phyloP scores from a whole-genome alignment of 2,888 invertebrate genomes.

The Halictus quadricinctus region DNA sequence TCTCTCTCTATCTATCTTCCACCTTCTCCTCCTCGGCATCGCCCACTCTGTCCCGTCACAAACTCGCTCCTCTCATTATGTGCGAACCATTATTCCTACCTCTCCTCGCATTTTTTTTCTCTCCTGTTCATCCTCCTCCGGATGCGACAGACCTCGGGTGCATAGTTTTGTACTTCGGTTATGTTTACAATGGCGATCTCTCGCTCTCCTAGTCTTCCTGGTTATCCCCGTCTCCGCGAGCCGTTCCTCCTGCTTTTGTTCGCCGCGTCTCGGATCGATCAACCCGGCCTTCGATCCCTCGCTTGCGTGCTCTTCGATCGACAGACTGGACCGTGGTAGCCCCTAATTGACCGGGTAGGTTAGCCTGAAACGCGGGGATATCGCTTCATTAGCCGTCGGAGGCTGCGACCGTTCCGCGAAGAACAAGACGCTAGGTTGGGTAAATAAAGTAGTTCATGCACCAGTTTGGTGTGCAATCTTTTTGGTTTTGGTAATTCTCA shows the following conservation, averaged over 20 bases:
- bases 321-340: not conserved
- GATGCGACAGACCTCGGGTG: slow-evolving; percentile 23
- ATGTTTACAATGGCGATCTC: slow-evolving; percentile 36
- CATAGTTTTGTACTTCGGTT: slow-evolving; percentile 48
- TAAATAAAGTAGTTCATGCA: not conserved
- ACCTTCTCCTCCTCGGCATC: slow-evolving; percentile 10
- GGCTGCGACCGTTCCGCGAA: not conserved
- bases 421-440: not conserved
- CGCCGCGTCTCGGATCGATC: not conserved
- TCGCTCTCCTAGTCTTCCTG: slow-evolving; percentile 31
- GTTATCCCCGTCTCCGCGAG: slow-evolving; percentile 12
- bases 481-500: too few species aligned
- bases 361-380: not conserved
- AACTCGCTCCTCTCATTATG: slow-evolving; percentile 58
- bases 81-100: slow-evolving; percentile 54
- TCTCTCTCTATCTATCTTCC: not conserved
- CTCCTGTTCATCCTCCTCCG: slow-evolving; percentile 10
- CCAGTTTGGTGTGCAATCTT: not conserved
- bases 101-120: slow-evolving; percentile 8
- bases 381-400: not conserved
- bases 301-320: not conserved
- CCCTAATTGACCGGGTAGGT: not conserved
- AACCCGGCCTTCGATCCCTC: slow-evolving; percentile 10
- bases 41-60: slow-evolving; percentile 37
- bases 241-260: slow-evolving; percentile 22